Percentiles rank a stretch among this genome's conserved stretches.
phyloP scores from a whole-genome alignment of 2,888 invertebrate species.

The Acholoe squamosa region DNA sequence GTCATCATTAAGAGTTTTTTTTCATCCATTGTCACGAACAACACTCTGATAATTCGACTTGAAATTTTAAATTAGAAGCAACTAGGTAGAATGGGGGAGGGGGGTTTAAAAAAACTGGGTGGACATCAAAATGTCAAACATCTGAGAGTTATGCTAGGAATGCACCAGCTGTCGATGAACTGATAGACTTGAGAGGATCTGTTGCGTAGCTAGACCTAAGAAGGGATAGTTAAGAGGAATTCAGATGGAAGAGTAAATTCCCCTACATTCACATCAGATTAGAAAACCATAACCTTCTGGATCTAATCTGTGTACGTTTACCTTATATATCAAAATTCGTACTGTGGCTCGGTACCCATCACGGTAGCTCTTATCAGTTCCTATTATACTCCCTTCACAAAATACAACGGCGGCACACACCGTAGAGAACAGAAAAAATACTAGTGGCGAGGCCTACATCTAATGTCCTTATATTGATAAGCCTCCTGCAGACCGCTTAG shows the following conservation, averaged over 20 bases:
- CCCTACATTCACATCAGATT: too few relatives aligned
- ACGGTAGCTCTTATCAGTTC: too few relatives aligned
- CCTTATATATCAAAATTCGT: too few relatives aligned
- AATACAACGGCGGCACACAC: too few relatives aligned
- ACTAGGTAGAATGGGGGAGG: neutral
- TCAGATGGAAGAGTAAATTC: too few relatives aligned
- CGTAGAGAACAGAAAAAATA: neutral
- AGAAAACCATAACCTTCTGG: too few relatives aligned
- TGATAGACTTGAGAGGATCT: too few relatives aligned
- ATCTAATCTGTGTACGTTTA: too few relatives aligned
- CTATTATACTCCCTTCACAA: too few relatives aligned
- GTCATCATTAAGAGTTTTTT: neutral
- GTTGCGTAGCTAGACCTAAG: too few relatives aligned
- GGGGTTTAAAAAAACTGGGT: neutral
- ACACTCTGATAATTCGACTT: slow-evolving; percentile 14
- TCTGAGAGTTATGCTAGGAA: slow-evolving; percentile 20
- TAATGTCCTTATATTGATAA: neutral
- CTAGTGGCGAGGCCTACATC: neutral
- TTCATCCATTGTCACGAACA: slow-evolving; percentile 12
- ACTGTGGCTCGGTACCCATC: too few relatives aligned
- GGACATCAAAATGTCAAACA: slow-evolving; percentile 20
- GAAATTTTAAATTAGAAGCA: slow-evolving; percentile 17
- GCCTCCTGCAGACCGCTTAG: neutral
- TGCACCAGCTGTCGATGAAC: neutral
- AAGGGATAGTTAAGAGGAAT: too few relatives aligned